phyloP scores from a whole-genome alignment of 2,888 invertebrate species.

The Melipona bicolor region DNA sequence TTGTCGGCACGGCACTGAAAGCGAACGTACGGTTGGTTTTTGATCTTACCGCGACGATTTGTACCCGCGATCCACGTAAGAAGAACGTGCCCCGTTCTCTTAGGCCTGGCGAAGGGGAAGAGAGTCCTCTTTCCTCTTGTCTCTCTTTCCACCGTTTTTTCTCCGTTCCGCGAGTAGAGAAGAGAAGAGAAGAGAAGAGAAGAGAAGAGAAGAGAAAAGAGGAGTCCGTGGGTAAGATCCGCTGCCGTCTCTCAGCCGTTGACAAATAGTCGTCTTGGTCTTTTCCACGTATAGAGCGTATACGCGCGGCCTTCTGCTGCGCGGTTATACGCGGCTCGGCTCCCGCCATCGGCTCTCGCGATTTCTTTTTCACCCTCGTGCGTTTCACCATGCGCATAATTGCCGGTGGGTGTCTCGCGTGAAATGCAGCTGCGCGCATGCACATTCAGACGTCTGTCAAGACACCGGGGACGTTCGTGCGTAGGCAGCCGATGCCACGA shows the following conservation, averaged over 20 bases:
- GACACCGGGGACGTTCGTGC: conserved; percentile 65
- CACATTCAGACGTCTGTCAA: conserved; percentile 78
- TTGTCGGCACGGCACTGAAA: conserved; percentile 61
- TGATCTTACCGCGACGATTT: conserved; percentile 78
- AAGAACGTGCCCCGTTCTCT: conserved; percentile 66
- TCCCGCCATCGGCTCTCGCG: conserved; percentile 46
- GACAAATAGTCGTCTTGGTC: conserved; percentile 73
- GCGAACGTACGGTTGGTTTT: conserved; percentile 68
- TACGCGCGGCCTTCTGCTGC: conserved; percentile 41
- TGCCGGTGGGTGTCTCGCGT: conserved; percentile 71
- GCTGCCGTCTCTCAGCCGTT: conserved; percentile 73
- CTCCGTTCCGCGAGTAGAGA: conserved; percentile 29
- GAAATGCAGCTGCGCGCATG: conserved; percentile 72
- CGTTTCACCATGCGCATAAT: conserved; percentile 74
- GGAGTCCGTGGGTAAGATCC: conserved; percentile 62
- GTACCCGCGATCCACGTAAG: conserved; percentile 71
- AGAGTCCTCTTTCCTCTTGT: conserved; percentile 16
- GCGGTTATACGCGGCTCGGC: conserved; percentile 38
- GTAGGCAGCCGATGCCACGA: conserved; percentile 69
- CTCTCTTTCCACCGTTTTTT: conserved; percentile 50
- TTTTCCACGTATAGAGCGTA: conserved; percentile 58
- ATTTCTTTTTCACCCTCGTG: conserved; percentile 69
- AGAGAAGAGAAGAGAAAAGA: neutral
- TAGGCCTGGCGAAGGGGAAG: conserved; percentile 25
- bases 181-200: neutral